These are phyloP conservation scores for Cheilosia vulpina DNA, from an alignment of 2,888 invertebrate species.

Conservation along the genomic window DNA sequence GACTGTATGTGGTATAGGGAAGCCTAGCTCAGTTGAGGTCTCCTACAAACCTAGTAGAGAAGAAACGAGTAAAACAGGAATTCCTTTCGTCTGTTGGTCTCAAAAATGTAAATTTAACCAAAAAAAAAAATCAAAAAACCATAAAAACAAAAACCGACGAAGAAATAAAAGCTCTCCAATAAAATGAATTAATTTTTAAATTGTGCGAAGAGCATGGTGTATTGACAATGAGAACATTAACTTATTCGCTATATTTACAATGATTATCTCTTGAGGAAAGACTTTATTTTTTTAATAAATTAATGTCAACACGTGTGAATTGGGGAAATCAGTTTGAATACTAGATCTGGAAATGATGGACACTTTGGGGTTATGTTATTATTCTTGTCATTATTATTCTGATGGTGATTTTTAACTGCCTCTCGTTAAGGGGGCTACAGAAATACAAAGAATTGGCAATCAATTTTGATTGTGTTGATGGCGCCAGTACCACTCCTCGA, in stretches of 20 bases:
- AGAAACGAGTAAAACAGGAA: slow-evolving; percentile 54
- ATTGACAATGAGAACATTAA: slow-evolving; percentile 19
- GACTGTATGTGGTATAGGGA: background rate
- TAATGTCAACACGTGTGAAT: too few relatives aligned
- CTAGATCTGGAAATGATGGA: too few relatives aligned
- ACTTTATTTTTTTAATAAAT: too few relatives aligned
- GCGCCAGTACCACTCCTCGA: too few relatives aligned
- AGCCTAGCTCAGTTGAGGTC: slow-evolving; percentile 26
- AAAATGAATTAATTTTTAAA: slow-evolving; percentile 15
- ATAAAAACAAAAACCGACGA: background rate
- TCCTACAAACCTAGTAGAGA: background rate
- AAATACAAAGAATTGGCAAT: too few relatives aligned
- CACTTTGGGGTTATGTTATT: too few relatives aligned
- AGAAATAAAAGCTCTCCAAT: slow-evolving; percentile 27
- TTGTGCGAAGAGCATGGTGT: slow-evolving; percentile 2
- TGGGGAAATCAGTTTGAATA: too few relatives aligned
- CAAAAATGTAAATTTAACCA: slow-evolving; percentile 4
- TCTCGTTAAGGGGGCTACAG: too few relatives aligned
- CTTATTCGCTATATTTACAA: background rate
- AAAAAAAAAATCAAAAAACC: slow-evolving; percentile 3
- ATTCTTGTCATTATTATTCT: too few relatives aligned
- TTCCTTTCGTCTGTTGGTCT: slow-evolving; percentile 25
- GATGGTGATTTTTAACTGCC: too few relatives aligned
- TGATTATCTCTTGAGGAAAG: too few relatives aligned
- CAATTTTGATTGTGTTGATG: too few relatives aligned